phyloP scores from a whole-genome alignment of 2,797 vertebrate species.

The Aphelocoma californica region DNA sequence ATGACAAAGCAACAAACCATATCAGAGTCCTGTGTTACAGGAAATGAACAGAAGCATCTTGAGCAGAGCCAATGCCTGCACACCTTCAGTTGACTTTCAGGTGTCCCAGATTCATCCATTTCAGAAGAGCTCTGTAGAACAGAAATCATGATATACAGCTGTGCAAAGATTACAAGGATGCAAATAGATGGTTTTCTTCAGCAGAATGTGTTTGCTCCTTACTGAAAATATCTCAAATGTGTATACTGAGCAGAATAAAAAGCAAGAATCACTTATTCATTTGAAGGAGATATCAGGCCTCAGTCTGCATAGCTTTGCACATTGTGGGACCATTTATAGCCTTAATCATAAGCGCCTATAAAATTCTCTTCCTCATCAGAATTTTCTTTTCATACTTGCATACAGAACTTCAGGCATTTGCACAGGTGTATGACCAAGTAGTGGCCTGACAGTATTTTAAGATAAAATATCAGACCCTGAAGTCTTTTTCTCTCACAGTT shows the following conservation, averaged over 20 bases:
- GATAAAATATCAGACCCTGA: not conserved
- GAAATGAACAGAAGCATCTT: not conserved
- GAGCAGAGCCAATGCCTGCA: not conserved
- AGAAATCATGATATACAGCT: constrained; percentile 34
- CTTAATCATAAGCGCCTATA: constrained; percentile 1
- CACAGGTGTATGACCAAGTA: not conserved
- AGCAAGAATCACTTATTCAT: constrained; percentile 34
- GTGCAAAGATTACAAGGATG: constrained; percentile 16
- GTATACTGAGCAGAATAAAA: constrained; percentile 47
- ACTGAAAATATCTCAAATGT: constrained; percentile 58
- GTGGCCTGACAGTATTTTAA: fast-evolving
- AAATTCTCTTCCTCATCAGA: not conserved
- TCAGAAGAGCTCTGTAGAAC: constrained; percentile 23
- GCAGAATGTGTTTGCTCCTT: constrained; percentile 28
- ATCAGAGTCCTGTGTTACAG: constrained; percentile 9
- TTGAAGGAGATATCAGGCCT: constrained; percentile 12
- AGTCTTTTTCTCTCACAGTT: not conserved
- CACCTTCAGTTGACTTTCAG: constrained; percentile 31
- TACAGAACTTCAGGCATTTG: not conserved
- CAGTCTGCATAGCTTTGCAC: constrained; percentile 17
- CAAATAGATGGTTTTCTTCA: constrained; percentile 47
- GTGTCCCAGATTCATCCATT: constrained; percentile 17
- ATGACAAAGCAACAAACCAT: constrained; percentile 8
- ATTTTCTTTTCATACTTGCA: not conserved
- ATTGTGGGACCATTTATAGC: constrained; percentile 23